Conservation (phyloP, 2,888 invertebrate genomes). For the Myopa testacea region DNA sequence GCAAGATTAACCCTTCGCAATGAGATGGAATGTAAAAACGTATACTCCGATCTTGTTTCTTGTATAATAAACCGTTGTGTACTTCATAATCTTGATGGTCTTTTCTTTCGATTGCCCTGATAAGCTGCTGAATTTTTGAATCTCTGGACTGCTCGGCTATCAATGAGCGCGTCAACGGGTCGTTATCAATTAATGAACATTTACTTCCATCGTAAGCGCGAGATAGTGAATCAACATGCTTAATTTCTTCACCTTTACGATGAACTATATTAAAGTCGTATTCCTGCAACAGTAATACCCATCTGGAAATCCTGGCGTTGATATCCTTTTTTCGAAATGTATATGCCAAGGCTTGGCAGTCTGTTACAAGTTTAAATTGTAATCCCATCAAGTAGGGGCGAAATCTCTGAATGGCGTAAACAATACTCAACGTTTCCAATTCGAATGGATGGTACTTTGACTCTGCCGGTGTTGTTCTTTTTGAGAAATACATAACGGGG, state of each 20-base stretch:
- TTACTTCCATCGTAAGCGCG: slow-evolving; percentile 26
- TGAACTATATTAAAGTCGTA: slow-evolving; percentile 34
- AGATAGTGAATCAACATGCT: not conserved
- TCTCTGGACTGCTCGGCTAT: slow-evolving; percentile 12
- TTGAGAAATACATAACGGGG: not conserved
- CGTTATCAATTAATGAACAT: slow-evolving; percentile 32
- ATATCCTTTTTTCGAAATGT: slow-evolving; percentile 1
- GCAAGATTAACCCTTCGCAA: slow-evolving; percentile 21
- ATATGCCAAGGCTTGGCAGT: not conserved
- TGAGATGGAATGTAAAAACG: slow-evolving; percentile 7
- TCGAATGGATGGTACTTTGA: not conserved
- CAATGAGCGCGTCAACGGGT: not conserved
- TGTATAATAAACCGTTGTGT: no score
- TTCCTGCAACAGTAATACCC: slow-evolving; percentile 31
- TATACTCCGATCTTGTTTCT: slow-evolving; percentile 8
- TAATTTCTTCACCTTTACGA: not conserved
- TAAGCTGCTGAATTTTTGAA: not conserved
- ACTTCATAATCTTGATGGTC: not conserved
- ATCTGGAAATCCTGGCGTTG: slow-evolving; percentile 28
- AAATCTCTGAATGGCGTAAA: not conserved
- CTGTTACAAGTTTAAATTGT: not conserved
- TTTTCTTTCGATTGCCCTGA: not conserved
- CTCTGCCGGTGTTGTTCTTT: not conserved
- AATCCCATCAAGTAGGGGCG: not conserved
- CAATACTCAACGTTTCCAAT: not conserved